These are phyloP conservation scores for Linhomoeus sp. DNA, from an alignment of 2,888 invertebrate genomes.

Conservation along the genomic window DNA sequence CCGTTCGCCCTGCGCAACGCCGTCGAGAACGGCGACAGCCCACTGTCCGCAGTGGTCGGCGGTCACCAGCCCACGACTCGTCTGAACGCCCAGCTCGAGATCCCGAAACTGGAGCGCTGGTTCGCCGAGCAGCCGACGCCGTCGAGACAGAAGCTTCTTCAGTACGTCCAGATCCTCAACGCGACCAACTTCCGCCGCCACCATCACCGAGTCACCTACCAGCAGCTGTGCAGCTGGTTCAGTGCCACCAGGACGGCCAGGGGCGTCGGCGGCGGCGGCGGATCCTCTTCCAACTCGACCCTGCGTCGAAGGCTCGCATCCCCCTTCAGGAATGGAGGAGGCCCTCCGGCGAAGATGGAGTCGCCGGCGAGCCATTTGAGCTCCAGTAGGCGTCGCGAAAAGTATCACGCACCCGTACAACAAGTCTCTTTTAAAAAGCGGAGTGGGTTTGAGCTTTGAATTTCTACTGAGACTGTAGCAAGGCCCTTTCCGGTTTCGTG, in stretches of 20 bases:
- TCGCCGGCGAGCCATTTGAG: too few species aligned
- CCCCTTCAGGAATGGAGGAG: too few species aligned
- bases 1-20: slow-evolving; percentile 6
- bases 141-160: slow-evolving; percentile 80
- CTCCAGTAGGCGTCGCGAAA: too few species aligned
- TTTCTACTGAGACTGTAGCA: too few species aligned
- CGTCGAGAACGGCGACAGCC: slow-evolving; percentile 8
- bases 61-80: slow-evolving; percentile 1
- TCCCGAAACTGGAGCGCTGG: slow-evolving; percentile 88
- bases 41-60: background rate
- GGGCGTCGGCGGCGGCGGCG: slow-evolving; percentile 1
- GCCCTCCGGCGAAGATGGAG: too few species aligned
- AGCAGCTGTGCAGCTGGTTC: slow-evolving; percentile 40
- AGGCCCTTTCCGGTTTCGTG: too few species aligned
- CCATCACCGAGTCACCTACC: slow-evolving; percentile 11
- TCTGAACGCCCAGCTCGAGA: slow-evolving; percentile 43
- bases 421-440: too few species aligned
- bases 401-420: too few species aligned
- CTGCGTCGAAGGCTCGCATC: slow-evolving; percentile 22
- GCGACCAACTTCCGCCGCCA: slow-evolving; percentile 55
- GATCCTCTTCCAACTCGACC: background rate
- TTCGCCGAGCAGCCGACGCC: slow-evolving; percentile 94
- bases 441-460: too few species aligned
- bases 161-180: slow-evolving; percentile 81
- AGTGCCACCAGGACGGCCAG: slow-evolving; percentile 43